These are phyloP conservation scores for Elachura formosa DNA, from an alignment of 2,113 vertebrate species.

Conservation along the genomic window DNA sequence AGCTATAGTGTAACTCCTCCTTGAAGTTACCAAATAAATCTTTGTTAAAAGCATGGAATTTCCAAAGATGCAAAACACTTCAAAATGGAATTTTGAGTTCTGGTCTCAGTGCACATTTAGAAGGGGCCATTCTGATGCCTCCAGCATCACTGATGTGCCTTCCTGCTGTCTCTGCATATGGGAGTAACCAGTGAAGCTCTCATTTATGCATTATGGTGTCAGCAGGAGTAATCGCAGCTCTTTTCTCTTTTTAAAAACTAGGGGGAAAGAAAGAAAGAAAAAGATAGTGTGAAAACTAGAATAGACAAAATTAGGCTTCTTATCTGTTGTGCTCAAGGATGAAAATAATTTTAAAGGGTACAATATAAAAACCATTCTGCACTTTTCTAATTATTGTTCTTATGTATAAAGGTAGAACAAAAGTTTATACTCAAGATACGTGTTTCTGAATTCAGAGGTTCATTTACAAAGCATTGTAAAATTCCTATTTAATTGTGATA, in stretches of 20 bases:
- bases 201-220: background rate
- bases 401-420: background rate
- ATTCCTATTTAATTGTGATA: background rate
- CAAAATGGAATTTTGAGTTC: background rate
- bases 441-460: background rate
- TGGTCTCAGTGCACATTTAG: background rate
- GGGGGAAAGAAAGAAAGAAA: too few relatives aligned
- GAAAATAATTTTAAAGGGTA: background rate
- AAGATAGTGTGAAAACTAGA: background rate
- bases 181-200: background rate
- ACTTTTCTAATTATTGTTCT: background rate
- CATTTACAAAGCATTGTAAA: background rate
- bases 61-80: background rate
- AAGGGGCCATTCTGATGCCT: background rate
- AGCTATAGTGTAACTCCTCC: background rate
- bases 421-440: background rate
- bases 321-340: background rate
- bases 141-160: background rate
- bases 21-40: background rate
- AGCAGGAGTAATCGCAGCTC: background rate
- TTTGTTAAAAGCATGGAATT: background rate
- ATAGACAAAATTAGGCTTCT: background rate
- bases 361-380: background rate
- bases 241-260: too few relatives aligned
- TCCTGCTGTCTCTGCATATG: background rate